Base-by-base conservation (phyloP, 2,888 invertebrate genomes). In the Dyspetes luteomarginatus region DNA sequence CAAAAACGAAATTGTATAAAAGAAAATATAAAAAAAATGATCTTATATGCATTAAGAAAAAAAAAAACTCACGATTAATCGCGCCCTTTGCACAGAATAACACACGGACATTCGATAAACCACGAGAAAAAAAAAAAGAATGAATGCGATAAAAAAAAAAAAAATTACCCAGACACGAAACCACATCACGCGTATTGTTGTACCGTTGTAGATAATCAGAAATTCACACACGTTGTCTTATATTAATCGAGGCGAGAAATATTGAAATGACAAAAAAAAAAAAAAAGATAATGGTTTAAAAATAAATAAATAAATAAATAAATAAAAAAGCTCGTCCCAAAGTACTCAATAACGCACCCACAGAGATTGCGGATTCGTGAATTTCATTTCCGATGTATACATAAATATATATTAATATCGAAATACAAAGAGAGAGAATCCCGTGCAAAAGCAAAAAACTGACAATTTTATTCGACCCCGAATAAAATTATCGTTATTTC, bases 171-270 rank as follows among this genome's bases (percentile, higher is more conserved):
- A 28, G 15, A 28, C n/a, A 41, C 28, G n/a, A n/a, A n/a, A 43
- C 64, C 3, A 26, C 36, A 55, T n/a, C 75, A 43, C 60, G 80
- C 71, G 72, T 76, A 76, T 76, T 64, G 43, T 48, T 76, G 50
- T 72, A 80, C 68, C 76, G 75, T 69, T 84, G 81, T 82, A 81
- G 83, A 83, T 78, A 84, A 80, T 80, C 78, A 69, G 71, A 68
- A 84, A 82, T 82, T 83, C 77, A 82, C 83, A 80, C 82, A 72
- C 80, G 80, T 83, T 82, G 83, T 83, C 81, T 83, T 80, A 80
- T 76, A 73, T 68, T 45, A 72, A 79, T 75, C 78, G 77, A 75
- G 75, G 41, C 24, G 50, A 78, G 56, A 79, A 69, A 77, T 73
- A 41, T 58, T 74, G 19, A 15, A 52, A 22, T 15, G 12, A 56